Evolutionary conservation across 2,113 vertebrate species (phyloP).

Genomic region (Uropsilus gracilis): DNA sequence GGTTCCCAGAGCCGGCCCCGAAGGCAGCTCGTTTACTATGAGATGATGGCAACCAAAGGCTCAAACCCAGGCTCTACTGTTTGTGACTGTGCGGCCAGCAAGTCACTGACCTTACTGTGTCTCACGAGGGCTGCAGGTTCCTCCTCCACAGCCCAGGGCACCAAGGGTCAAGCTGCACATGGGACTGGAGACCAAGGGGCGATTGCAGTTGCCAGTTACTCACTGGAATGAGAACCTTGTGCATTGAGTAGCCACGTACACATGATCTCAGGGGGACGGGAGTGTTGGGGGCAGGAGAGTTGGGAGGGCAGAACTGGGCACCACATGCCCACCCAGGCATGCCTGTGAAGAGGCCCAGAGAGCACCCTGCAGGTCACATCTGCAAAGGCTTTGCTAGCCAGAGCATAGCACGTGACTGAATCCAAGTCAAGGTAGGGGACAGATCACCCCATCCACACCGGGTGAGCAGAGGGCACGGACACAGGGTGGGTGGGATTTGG

Average conservation of each 20-base stretch:
- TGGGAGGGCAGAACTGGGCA: rapidly evolving
- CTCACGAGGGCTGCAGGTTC: rapidly evolving
- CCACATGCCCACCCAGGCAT: rapidly evolving
- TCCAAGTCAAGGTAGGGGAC: no score
- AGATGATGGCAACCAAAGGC: not conserved
- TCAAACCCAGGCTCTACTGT: not conserved
- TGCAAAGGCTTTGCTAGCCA: rapidly evolving
- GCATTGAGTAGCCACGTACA: rapidly evolving
- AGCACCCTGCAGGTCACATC: no score
- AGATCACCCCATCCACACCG: not conserved
- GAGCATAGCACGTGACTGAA: rapidly evolving
- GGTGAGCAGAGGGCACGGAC: rapidly evolving
- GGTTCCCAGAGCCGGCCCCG: rapidly evolving
- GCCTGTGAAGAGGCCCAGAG: not conserved
- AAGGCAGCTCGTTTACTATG: not conserved
- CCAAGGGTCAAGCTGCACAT: rapidly evolving
- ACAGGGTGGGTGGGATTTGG: rapidly evolving
- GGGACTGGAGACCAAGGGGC: not conserved
- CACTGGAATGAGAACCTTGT: rapidly evolving
- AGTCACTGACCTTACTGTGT: rapidly evolving
- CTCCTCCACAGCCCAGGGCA: not conserved
- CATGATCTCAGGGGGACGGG: rapidly evolving
- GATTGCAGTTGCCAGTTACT: rapidly evolving
- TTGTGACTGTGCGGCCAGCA: rapidly evolving
- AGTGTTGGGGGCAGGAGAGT: no score